Base-by-base conservation (phyloP, 2,888 invertebrate species). In the Apodemia mormo region DNA sequence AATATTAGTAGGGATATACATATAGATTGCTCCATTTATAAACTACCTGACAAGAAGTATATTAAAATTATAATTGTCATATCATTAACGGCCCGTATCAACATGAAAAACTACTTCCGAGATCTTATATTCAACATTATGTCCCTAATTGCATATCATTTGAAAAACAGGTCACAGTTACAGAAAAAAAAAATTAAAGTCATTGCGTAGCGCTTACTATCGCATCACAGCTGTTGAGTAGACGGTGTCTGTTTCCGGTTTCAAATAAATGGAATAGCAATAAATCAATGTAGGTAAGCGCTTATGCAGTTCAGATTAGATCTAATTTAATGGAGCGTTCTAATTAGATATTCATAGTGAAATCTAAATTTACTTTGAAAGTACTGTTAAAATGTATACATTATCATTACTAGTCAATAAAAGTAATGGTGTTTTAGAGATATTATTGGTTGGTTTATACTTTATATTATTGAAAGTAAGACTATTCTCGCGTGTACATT, bases 261-360 rank as follows among this genome's bases (percentile, higher is more conserved):
- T 80, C 82, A 80, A 81, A 79, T 80, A 79, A 77, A 49, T 49
- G 49, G 14, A 49, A 49, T 49, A 14, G 77, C 77, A 76, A 81
- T 85, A 82, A 85, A 83, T 84, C 78, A 77, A 67, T 77, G 74
- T 73, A 76, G 74, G 76, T 76, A 74, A 74, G 78, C 77, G 73
- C 73, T 71, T 68, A 76, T 74, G 68, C 77, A 77, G 73, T 61
- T 70, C 65, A 67, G 86, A 87, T 87, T 80, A 85, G 80, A 85
- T 85, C 80, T 74, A 77, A 75, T 80, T 80, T 86, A 84, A 87
- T 85, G 82, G 80, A 72, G 43, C 74, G 77, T 73, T 76, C 80
- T 85, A 86, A 87, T 87, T 86, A 82, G 37, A 37, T 22, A 30
- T 12, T 61, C 61, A 61, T 30, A 61, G 61, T 12, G 58, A 61